Evolutionary conservation across 2,888 invertebrate species (phyloP).

Genomic region (Campoletis raptor): DNA sequence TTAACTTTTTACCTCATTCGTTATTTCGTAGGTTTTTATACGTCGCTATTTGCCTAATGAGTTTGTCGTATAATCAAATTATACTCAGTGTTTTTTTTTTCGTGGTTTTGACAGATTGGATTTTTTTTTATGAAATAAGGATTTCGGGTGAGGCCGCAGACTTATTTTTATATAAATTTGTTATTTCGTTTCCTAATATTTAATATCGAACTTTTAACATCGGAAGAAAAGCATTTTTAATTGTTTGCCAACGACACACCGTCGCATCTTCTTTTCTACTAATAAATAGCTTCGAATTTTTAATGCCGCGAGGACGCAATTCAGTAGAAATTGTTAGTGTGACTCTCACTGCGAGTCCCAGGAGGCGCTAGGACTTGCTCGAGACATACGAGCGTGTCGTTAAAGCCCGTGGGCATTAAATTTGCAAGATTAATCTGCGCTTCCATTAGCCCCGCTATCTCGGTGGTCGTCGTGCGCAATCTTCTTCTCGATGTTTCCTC

Average conservation of each 20-base stretch:
- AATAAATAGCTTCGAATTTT: not conserved
- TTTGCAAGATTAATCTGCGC: conserved; percentile 79
- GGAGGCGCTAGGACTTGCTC: conserved; percentile 31
- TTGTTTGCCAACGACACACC: too few relatives aligned
- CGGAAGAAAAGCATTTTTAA: too few relatives aligned
- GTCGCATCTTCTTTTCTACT: not conserved
- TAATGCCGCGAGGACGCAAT: not conserved
- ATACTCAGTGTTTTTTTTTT: not conserved
- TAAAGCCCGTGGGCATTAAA: conserved; percentile 76
- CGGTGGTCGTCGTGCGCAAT: conserved; percentile 68
- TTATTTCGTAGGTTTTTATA: conserved; percentile 6
- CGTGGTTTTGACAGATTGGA: not conserved
- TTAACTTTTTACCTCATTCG: not conserved
- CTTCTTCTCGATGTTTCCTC: conserved; percentile 45
- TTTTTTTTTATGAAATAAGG: not conserved
- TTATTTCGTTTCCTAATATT: too few relatives aligned
- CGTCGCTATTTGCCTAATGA: conserved; percentile 56
- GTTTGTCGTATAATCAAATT: conserved; percentile 49
- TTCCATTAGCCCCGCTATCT: conserved; percentile 76
- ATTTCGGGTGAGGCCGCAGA: not conserved
- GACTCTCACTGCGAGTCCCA: conserved; percentile 22
- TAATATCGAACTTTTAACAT: too few relatives aligned
- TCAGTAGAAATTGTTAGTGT: not conserved
- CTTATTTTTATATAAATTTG: too few relatives aligned
- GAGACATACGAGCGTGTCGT: conserved; percentile 73